Evolutionary conservation across 37 sponge, comb jelly and placozoan species (phyloP).

Genomic region (Petrosia ficiformis): DNA sequence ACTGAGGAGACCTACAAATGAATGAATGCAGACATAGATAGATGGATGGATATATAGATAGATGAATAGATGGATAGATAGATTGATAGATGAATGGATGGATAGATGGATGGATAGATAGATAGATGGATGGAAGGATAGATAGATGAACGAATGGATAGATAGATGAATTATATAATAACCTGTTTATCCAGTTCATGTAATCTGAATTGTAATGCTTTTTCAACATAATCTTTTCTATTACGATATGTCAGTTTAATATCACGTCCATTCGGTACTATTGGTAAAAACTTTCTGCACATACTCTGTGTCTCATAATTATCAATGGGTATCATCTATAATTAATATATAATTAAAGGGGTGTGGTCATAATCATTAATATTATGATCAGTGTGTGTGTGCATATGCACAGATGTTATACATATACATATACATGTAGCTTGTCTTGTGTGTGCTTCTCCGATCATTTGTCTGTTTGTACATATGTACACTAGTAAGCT

Average conservation of each 20-base stretch:
- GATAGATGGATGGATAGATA: no score
- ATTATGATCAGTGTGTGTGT: background rate
- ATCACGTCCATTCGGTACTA: constrained; percentile 72
- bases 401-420: background rate
- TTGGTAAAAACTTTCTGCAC: constrained; percentile 70
- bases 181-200: constrained; percentile 89
- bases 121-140: no score
- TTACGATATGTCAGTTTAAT: constrained; percentile 69
- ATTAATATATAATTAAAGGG: background rate
- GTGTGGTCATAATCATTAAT: background rate
- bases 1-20: constrained; percentile 73
- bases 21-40: no score
- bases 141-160: no score
- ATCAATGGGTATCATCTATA: constrained; percentile 81
- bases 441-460: background rate
- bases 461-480: no score
- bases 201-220: constrained; percentile 76
- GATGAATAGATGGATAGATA: no score
- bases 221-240: constrained; percentile 81
- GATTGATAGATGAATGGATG: no score
- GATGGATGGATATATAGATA: no score
- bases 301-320: constrained; percentile 75
- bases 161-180: no score
- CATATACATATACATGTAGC: background rate
- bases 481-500: no score